Conservation (phyloP, 2,113 vertebrate genomes). For the Jaculus jaculus region DNA sequence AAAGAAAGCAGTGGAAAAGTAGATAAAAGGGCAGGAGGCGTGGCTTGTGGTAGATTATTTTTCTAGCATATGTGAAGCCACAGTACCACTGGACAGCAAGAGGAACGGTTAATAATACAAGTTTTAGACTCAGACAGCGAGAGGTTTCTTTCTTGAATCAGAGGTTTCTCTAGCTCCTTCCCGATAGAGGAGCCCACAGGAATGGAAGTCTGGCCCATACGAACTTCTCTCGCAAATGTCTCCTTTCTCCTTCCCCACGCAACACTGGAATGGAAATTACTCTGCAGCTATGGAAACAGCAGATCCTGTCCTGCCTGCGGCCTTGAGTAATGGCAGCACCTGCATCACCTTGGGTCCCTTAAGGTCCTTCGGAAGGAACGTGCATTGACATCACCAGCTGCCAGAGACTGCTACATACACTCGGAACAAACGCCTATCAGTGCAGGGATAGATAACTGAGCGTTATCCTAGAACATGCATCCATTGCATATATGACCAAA, state of each 20-base stretch:
- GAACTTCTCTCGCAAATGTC: neutral
- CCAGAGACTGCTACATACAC: neutral
- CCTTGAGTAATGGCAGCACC: neutral
- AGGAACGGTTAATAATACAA: neutral
- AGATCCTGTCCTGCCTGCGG: neutral
- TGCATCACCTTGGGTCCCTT: neutral
- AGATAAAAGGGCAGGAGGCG: neutral
- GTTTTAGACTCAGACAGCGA: neutral
- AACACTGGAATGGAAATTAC: neutral
- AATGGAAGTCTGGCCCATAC: neutral
- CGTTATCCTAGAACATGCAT: neutral
- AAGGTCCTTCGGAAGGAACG: neutral
- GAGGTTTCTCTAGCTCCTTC: neutral
- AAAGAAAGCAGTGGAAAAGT: neutral
- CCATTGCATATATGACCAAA: neutral
- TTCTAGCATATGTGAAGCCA: neutral
- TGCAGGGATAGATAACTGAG: neutral
- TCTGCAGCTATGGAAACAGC: neutral
- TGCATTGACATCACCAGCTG: neutral
- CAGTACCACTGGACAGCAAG: neutral
- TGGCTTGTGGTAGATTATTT: neutral
- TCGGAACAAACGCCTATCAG: neutral
- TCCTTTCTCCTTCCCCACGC: neutral
- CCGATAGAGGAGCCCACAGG: neutral
- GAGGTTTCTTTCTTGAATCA: slow-evolving; percentile 7